phyloP scores from a whole-genome alignment of 2,888 invertebrate genomes.

The Danaus chrysippus region DNA sequence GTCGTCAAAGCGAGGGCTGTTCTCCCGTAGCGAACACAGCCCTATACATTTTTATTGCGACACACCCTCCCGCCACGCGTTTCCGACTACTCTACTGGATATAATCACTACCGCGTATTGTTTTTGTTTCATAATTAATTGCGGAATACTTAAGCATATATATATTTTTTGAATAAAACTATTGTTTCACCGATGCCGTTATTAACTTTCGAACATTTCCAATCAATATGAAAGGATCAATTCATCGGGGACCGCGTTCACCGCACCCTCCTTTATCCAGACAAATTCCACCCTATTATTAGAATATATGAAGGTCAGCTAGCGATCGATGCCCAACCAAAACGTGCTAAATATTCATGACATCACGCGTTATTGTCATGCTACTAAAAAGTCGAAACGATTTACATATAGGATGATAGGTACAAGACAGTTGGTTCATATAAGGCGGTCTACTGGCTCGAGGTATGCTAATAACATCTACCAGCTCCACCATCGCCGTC shows the following conservation, averaged over 20 bases:
- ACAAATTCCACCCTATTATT: conserved; percentile 22
- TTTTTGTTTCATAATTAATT: conserved; percentile 51
- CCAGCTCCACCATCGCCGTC: conserved; percentile 23
- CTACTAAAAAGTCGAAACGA: conserved; percentile 28
- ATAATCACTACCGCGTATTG: conserved; percentile 64
- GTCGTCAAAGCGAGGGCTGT: conserved; percentile 60
- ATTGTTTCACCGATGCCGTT: background rate
- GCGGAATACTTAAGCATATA: conserved; percentile 36
- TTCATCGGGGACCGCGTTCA: background rate
- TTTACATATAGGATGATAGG: conserved; percentile 37
- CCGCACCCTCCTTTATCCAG: conserved; percentile 21
- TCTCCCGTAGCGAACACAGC: conserved; percentile 38
- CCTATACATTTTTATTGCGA: conserved; percentile 59
- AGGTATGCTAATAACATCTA: conserved; percentile 53
- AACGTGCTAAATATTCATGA: conserved; percentile 31
- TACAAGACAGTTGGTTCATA: conserved; percentile 40
- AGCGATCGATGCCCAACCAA: conserved; percentile 23
- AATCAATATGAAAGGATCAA: conserved; percentile 5
- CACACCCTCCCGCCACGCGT: conserved; percentile 51
- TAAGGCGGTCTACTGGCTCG: conserved; percentile 42
- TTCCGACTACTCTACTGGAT: conserved; percentile 64
- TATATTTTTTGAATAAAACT: conserved; percentile 16
- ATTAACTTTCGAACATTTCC: conserved; percentile 11
- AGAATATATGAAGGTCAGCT: conserved; percentile 37
- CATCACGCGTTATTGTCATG: conserved; percentile 28